These are phyloP conservation scores for Heptranchias perlo DNA, from an alignment of 2,113 vertebrate species.

Conservation along the genomic window DNA sequence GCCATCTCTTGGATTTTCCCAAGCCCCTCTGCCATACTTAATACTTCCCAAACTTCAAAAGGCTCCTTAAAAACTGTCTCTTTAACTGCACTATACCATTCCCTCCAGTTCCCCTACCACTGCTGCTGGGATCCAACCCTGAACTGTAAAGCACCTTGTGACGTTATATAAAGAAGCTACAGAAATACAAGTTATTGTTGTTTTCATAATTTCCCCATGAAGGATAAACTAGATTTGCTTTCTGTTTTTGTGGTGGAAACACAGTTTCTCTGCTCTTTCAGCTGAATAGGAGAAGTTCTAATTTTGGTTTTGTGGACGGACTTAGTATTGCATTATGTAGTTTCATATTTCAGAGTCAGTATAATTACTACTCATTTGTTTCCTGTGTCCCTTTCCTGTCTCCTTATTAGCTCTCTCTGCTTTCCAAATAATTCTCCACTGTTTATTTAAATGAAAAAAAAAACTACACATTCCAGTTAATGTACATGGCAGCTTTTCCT, in stretches of 20 bases:
- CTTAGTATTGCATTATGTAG: background rate
- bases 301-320: background rate
- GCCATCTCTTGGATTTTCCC: too few relatives aligned
- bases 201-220: background rate
- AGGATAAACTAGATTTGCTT: background rate
- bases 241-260: background rate
- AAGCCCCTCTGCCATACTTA: background rate
- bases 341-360: background rate
- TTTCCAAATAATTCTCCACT: background rate
- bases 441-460: conserved; percentile 8
- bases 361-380: background rate
- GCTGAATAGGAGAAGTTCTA: background rate
- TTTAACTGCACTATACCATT: background rate
- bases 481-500: background rate
- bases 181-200: background rate
- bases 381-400: background rate
- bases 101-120: background rate
- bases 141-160: background rate
- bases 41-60: background rate
- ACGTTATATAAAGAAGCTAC: background rate
- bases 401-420: conserved; percentile 6
- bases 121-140: background rate
- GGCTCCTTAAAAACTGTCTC: too few relatives aligned
- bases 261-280: background rate
- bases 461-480: background rate